These are phyloP conservation scores for Ormyrus nitidulus DNA, from an alignment of 2,888 invertebrate species.

Conservation along the genomic window DNA sequence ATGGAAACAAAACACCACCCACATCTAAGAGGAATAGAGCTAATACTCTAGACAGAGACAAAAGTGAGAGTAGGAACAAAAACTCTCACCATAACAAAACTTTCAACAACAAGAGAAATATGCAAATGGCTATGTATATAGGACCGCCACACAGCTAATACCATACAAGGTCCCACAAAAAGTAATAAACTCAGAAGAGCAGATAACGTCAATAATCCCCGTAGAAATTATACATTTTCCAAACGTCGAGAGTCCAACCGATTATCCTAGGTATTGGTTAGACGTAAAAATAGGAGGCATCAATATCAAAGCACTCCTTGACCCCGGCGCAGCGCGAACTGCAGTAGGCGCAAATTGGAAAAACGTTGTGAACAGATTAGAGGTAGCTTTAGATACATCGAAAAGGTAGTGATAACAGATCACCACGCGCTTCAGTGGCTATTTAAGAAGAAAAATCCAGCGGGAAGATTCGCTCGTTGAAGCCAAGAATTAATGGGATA, in stretches of 20 bases:
- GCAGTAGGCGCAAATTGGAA: background rate
- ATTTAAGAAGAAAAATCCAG: background rate
- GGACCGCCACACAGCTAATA: too few species aligned
- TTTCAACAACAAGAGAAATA: too few species aligned
- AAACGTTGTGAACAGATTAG: background rate
- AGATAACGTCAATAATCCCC: too few species aligned
- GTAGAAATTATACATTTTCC: background rate
- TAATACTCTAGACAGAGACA: too few species aligned
- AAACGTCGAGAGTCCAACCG: background rate
- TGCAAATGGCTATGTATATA: too few species aligned
- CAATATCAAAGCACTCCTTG: background rate
- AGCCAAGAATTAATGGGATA: background rate
- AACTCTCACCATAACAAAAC: too few species aligned
- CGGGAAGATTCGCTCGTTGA: background rate
- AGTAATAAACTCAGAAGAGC: too few species aligned
- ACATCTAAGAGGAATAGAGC: too few species aligned
- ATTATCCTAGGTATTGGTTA: conserved; percentile 5
- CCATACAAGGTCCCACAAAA: background rate
- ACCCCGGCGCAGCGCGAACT: background rate
- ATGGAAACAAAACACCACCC: too few species aligned
- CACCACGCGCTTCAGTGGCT: background rate
- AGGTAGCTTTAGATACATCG: background rate
- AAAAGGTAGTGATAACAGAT: background rate
- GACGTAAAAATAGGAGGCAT: background rate
- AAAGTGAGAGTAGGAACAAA: background rate